A percentile compares a stretch with the other conserved stretches of the same genome.
Evolutionary conservation across 1,140 invertebrate genomes (phyloP).

Genomic region (Drosophila orosa): DNA sequence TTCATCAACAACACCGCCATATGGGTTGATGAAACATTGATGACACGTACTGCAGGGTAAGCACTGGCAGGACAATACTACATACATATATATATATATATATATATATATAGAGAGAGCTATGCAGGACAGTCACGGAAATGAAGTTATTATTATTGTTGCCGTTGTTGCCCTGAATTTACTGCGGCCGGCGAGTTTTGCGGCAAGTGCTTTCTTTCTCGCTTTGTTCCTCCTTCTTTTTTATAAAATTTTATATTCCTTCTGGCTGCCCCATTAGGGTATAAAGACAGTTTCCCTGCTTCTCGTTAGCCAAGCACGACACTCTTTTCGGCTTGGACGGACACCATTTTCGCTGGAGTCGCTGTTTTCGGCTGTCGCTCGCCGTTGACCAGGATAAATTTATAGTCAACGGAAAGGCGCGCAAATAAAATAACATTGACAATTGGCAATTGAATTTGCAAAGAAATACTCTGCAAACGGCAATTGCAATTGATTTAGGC

Average conservation of each 20-base stretch:
- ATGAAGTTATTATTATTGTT: constrained; percentile 66
- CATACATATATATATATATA: background rate
- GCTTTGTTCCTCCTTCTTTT: constrained; percentile 5
- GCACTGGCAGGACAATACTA: constrained; percentile 49
- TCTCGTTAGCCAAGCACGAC: background rate
- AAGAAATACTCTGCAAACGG: constrained; percentile 43
- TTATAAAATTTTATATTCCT: constrained; percentile 10
- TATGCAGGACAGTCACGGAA: constrained; percentile 54
- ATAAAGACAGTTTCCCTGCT: background rate
- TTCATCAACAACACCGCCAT: too few relatives aligned
- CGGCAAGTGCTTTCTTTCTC: constrained; percentile 34
- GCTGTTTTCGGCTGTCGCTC: constrained; percentile 3
- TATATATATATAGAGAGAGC: constrained; percentile 2
- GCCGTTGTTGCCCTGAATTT: constrained; percentile 49
- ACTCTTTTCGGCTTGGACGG: background rate
- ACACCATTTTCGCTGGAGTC: background rate
- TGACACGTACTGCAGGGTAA: too few relatives aligned
- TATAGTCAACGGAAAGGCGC: constrained; percentile 64
- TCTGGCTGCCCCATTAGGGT: constrained; percentile 19
- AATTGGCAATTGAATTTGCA: constrained; percentile 70
- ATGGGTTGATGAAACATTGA: too few relatives aligned
- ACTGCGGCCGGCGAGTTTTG: constrained; percentile 43
- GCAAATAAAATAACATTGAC: constrained; percentile 75
- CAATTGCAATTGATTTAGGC: constrained; percentile 62
- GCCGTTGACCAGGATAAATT: constrained; percentile 49